phyloP scores from a whole-genome alignment of 2,888 invertebrate species.

The Cephus rjabovi region DNA sequence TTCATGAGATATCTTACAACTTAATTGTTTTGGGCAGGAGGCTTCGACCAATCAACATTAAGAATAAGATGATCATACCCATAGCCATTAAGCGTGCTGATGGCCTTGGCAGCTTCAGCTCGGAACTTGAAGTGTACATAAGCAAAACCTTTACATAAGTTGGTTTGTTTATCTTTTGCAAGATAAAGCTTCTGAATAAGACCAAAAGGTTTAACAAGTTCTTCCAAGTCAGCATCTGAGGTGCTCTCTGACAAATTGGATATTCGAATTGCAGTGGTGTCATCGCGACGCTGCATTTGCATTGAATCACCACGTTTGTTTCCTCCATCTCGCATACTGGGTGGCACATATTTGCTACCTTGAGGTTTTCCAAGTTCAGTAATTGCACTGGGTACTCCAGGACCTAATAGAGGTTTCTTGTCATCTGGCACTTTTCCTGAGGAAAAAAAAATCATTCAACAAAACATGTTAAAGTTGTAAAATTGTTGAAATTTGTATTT shows the following conservation, averaged over 20 bases:
- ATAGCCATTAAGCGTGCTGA: constrained; percentile 88
- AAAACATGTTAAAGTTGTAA: neutral
- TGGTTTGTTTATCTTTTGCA: constrained; percentile 92
- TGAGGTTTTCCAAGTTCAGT: constrained; percentile 58
- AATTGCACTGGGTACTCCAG: constrained; percentile 44
- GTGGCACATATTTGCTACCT: constrained; percentile 86
- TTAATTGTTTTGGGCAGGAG: constrained; percentile 68
- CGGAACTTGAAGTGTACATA: constrained; percentile 96
- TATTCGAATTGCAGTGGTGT: constrained; percentile 93
- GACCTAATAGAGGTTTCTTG: constrained; percentile 57
- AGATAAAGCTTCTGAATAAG: constrained; percentile 93
- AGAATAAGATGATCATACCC: constrained; percentile 98
- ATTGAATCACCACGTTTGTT: constrained; percentile 80
- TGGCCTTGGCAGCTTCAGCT: constrained; percentile 93
- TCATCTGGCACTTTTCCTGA: constrained; percentile 61
- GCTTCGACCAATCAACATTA: constrained; percentile 99
- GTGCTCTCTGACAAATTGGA: constrained; percentile 98
- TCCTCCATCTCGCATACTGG: constrained; percentile 86
- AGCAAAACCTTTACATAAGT: constrained; percentile 96
- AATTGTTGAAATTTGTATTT: constrained; percentile 1
- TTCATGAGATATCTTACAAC: neutral
- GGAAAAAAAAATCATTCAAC: constrained; percentile 18
- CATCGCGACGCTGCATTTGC: constrained; percentile 78
- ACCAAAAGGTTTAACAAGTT: constrained; percentile 94
- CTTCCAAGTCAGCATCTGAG: constrained; percentile 93